These are phyloP conservation scores for Heteronetta atricapilla DNA, from an alignment of 2,113 vertebrate genomes.

Conservation along the genomic window DNA sequence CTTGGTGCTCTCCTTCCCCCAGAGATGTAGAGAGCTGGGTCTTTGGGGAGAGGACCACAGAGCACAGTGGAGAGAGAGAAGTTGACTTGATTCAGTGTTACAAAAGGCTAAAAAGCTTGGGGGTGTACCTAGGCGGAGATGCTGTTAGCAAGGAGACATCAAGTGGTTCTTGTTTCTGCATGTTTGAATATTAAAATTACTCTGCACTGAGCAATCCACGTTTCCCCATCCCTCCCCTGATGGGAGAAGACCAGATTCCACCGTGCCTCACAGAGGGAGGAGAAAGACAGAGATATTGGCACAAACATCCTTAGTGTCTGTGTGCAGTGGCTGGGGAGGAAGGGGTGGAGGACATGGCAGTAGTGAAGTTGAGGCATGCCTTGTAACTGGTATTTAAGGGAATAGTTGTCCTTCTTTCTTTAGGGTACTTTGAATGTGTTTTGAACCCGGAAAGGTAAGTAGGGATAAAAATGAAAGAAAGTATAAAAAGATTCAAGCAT, in stretches of 20 bases:
- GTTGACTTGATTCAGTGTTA: neutral
- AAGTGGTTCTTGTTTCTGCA: neutral
- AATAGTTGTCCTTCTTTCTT: neutral
- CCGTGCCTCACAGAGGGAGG: neutral
- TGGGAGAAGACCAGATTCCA: neutral
- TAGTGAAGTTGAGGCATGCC: neutral
- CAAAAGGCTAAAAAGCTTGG: neutral
- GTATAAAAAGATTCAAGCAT: neutral
- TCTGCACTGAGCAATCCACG: neutral
- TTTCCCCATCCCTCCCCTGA: too few relatives aligned
- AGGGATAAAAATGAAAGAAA: neutral
- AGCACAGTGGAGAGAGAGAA: neutral
- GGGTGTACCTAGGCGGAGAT: neutral
- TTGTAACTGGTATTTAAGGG: neutral
- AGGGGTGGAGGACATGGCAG: neutral
- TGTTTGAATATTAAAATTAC: neutral
- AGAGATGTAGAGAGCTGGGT: neutral
- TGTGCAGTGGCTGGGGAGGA: neutral
- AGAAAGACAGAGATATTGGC: neutral
- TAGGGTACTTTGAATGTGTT: neutral
- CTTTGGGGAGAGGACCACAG: neutral
- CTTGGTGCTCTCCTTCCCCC: neutral
- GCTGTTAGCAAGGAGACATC: neutral
- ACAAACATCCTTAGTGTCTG: neutral
- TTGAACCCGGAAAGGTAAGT: neutral